Base-by-base conservation (phyloP, 2,113 vertebrate species). In the Cynopterus brachyotis region DNA sequence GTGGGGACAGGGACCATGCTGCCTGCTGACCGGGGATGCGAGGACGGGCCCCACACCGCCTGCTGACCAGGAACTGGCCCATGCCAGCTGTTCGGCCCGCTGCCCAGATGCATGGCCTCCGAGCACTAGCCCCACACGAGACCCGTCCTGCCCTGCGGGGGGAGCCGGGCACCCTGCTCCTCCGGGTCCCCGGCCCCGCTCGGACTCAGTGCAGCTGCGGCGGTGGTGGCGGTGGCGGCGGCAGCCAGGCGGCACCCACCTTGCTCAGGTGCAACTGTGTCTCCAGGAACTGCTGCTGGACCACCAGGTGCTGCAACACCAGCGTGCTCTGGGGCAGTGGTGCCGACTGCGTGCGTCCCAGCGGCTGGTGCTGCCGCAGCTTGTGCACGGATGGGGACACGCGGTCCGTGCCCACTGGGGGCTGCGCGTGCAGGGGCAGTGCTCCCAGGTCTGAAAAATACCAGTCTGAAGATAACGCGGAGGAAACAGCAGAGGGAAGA, bases 201-300 rank as follows among this genome's bases (percentile, higher is more conserved):
- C n/a, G n/a, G n/a, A n/a, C n/a, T n/a, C n/a, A n/a, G n/a, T n/a
- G n/a, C n/a, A n/a, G n/a, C n/a, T n/a, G n/a, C n/a, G n/a, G n/a
- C n/a, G n/a, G n/a, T n/a, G n/a, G 42, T 42, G 42, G 42, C 42
- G 6, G 42, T 6, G 42, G 5, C 53, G 5, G 53, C 17, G 53
- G 53, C 53, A 55, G 42, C 42, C 42, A 7, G 53, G 53, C 55
- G 55, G 1, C 35, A 30, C 98, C 76, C 98, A 99, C 99, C 99
- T 99, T 99, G 99, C 98, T 99, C 98, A 99, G 98, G 98, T 99
- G 99, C 97, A 99, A 99, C 97, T 99, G 99, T 13, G 47, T 99
- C 98, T 99, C 99, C 98, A 99, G 99, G 98, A 99, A 99, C 98
- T 99, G 99, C 98, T 99, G 99, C 98, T 99, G 99, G 96, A 99